These are phyloP conservation scores for Eupithecia tripunctaria DNA, from an alignment of 2,888 invertebrate genomes.

Conservation along the genomic window DNA sequence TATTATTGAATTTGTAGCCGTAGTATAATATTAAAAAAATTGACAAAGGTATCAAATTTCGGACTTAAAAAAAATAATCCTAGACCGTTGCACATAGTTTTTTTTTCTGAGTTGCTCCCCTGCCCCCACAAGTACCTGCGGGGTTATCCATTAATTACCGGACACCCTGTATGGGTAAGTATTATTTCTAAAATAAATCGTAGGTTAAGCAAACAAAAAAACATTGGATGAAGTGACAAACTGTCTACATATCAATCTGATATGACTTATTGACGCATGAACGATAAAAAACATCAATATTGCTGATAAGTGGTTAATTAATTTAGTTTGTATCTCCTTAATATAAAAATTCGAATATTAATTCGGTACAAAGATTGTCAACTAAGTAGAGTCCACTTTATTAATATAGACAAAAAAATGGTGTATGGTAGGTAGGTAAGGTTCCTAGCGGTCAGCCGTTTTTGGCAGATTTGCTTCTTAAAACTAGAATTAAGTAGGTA, in stretches of 20 bases:
- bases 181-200: neutral
- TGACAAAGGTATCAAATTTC: too few relatives aligned
- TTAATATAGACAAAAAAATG: too few relatives aligned
- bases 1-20: too few relatives aligned
- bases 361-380: neutral
- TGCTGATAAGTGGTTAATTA: conserved; percentile 4
- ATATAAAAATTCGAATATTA: neutral
- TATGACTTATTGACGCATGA: conserved; percentile 9
- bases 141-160: too few relatives aligned
- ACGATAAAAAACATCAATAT: conserved; percentile 10
- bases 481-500: neutral
- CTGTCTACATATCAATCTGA: conserved; percentile 14
- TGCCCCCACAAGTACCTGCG: too few relatives aligned
- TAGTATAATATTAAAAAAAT: too few relatives aligned
- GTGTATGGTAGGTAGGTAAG: too few relatives aligned
- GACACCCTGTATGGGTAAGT: too few relatives aligned
- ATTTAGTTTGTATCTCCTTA: neutral
- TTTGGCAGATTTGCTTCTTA: neutral
- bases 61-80: too few relatives aligned
- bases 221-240: neutral
- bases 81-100: too few relatives aligned
- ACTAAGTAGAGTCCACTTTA: neutral
- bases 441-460: neutral
- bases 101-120: too few relatives aligned
- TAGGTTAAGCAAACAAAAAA: neutral